phyloP scores from a whole-genome alignment of 1,140 invertebrate species.

The Drosophila sulfurigaster region DNA sequence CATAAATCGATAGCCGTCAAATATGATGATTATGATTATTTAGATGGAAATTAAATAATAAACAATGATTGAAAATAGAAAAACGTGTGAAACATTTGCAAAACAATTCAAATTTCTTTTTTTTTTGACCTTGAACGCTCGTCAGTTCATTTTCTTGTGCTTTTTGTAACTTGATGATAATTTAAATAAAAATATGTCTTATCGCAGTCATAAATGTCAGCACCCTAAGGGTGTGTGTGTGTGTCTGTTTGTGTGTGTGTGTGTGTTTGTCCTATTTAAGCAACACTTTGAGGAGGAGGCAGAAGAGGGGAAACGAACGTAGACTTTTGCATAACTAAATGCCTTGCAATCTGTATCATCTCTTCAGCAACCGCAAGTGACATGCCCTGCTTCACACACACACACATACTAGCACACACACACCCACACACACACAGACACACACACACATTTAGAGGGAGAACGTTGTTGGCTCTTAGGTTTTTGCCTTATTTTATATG shows the following conservation, averaged over 20 bases:
- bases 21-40: neutral
- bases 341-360: conserved; percentile 57
- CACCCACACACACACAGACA: conserved; percentile 20
- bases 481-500: conserved; percentile 70
- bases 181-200: conserved; percentile 55
- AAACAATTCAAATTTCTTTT: conserved; percentile 3
- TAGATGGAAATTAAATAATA: neutral
- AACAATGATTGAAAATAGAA: conserved; percentile 4
- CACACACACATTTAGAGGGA: neutral
- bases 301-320: neutral
- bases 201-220: conserved; percentile 64
- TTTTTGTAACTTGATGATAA: conserved; percentile 1
- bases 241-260: neutral
- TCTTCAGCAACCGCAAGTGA: conserved; percentile 25
- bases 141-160: neutral
- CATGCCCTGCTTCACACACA: conserved; percentile 21
- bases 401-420: conserved; percentile 27
- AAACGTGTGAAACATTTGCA: conserved; percentile 20
- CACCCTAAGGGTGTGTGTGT: conserved; percentile 39
- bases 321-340: conserved; percentile 74
- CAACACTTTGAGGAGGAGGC: conserved; percentile 32
- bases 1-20: neutral
- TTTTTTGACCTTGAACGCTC: neutral
- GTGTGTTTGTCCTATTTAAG: conserved; percentile 61
- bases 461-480: conserved; percentile 36